These are phyloP conservation scores for Pomatostomus ruficeps DNA, from an alignment of 2,113 vertebrate species.

Conservation along the genomic window DNA sequence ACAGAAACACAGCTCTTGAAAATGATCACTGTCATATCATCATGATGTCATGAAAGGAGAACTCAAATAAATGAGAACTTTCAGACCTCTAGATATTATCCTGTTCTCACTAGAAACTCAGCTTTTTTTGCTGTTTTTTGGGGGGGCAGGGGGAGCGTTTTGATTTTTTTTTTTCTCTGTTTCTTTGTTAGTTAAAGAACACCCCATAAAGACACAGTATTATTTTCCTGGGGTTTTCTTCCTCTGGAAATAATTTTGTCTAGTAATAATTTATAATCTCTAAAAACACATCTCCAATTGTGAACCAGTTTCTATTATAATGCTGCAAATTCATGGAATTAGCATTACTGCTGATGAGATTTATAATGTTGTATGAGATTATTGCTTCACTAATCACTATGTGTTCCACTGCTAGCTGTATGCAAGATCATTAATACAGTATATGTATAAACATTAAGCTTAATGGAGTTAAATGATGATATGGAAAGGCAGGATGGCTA, in stretches of 20 bases:
- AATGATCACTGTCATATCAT: neutral
- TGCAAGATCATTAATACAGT: neutral
- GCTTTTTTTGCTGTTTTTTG: neutral
- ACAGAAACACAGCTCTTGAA: neutral
- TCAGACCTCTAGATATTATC: neutral
- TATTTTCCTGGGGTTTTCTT: neutral
- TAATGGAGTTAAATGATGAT: constrained; percentile 42
- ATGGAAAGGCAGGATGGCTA: neutral
- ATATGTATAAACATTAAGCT: constrained; percentile 25
- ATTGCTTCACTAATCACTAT: neutral
- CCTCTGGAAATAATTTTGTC: neutral
- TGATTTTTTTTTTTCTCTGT: neutral
- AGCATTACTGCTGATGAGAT: neutral
- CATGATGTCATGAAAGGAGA: neutral
- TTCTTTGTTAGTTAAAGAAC: neutral
- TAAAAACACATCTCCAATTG: neutral
- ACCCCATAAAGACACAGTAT: neutral
- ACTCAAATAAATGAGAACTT: neutral
- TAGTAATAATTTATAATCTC: neutral
- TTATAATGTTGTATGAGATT: neutral
- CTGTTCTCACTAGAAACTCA: neutral
- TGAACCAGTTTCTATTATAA: neutral
- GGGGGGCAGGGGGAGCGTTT: rapidly evolving
- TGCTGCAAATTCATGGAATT: neutral
- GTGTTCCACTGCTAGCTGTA: neutral